Evolutionary conservation across 2,888 invertebrate species (phyloP).

Genomic region (Thyatira batis): DNA sequence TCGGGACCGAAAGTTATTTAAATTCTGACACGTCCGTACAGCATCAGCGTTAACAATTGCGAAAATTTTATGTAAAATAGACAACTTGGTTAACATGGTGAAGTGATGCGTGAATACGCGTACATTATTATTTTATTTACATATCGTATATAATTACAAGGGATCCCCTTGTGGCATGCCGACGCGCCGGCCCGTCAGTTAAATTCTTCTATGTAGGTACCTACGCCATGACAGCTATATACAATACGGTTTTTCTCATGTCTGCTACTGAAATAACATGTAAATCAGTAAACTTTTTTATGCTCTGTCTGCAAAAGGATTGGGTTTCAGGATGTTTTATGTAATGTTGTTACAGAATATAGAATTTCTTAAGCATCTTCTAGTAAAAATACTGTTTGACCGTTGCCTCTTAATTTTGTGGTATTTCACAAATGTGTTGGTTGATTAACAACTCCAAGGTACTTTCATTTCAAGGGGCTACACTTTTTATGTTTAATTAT

Average conservation of each 20-base stretch:
- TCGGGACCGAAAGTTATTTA: background rate
- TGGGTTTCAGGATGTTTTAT: constrained; percentile 1
- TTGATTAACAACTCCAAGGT: too few relatives aligned
- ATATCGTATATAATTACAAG: constrained; percentile 8
- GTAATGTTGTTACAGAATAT: too few relatives aligned
- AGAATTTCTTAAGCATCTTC: too few relatives aligned
- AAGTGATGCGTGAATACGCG: constrained; percentile 4
- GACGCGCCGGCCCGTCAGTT: constrained; percentile 4
- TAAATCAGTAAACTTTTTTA: background rate
- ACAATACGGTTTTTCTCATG: background rate
- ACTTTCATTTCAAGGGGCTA: too few relatives aligned
- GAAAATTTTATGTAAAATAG: constrained; percentile 15
- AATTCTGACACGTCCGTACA: background rate
- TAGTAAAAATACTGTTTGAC: too few relatives aligned
- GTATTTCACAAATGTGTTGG: too few relatives aligned
- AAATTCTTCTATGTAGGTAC: background rate
- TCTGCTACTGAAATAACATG: background rate
- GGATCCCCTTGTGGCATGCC: constrained; percentile 5
- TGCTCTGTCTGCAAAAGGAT: too few relatives aligned
- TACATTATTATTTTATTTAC: constrained; percentile 12
- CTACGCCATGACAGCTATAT: background rate
- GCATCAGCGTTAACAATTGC: background rate
- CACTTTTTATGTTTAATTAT: too few relatives aligned
- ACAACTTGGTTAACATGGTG: constrained; percentile 1
- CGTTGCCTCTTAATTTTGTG: too few relatives aligned